Conservation (phyloP, 2,888 invertebrate genomes). For the Drosophila prolongata region DNA sequence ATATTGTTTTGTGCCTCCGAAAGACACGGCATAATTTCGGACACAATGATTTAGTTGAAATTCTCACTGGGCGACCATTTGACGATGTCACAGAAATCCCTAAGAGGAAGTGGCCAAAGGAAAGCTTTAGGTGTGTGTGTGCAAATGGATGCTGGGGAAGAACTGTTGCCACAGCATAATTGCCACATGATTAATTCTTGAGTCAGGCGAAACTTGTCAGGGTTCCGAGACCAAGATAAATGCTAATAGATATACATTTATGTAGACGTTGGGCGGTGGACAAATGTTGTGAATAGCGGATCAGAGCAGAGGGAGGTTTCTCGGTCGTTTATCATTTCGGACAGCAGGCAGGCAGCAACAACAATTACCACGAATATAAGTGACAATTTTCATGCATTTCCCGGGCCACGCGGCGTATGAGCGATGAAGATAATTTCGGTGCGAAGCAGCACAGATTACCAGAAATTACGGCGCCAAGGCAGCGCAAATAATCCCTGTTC, state of each 20-base stretch:
- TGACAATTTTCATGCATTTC: slow-evolving; percentile 74
- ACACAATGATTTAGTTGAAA: slow-evolving; percentile 25
- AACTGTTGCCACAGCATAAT: slow-evolving; percentile 46
- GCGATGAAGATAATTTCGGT: slow-evolving; percentile 62
- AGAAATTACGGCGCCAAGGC: slow-evolving; percentile 1
- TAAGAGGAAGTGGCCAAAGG: slow-evolving; percentile 85
- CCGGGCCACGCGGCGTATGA: slow-evolving; percentile 63
- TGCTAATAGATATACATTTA: slow-evolving; percentile 46
- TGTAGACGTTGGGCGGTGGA: slow-evolving; percentile 42
- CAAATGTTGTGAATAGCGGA: slow-evolving; percentile 65
- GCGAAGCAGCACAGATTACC: slow-evolving; percentile 25
- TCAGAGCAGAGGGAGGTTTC: slow-evolving; percentile 8
- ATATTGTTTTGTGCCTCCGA: neutral
- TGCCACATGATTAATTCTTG: slow-evolving; percentile 68
- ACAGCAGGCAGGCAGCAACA: slow-evolving; percentile 44
- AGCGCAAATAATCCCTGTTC: slow-evolving; percentile 6
- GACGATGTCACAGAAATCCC: slow-evolving; percentile 13
- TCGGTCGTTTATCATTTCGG: slow-evolving; percentile 70
- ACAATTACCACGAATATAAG: slow-evolving; percentile 68
- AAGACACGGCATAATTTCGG: slow-evolving; percentile 15
- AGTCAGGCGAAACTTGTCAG: slow-evolving; percentile 45
- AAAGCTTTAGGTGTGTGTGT: neutral
- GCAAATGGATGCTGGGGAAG: slow-evolving; percentile 19
- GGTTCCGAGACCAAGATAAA: slow-evolving; percentile 45
- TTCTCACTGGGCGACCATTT: neutral